phyloP scores from a whole-genome alignment of 2,888 invertebrate genomes.

The Phortica magna region DNA sequence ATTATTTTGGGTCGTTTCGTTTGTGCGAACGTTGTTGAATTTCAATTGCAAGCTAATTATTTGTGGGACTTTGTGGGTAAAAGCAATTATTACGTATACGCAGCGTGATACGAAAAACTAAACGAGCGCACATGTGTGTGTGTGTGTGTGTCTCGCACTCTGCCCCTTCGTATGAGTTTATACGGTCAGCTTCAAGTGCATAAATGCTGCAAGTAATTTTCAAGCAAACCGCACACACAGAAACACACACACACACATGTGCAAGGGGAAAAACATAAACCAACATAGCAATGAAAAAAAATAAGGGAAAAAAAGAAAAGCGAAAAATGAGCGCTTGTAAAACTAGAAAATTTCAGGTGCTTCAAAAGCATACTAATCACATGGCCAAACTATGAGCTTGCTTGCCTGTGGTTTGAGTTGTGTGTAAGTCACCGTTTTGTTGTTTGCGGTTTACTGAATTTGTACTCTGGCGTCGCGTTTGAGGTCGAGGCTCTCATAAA shows the following conservation, averaged over 20 bases:
- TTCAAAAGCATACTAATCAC: constrained; percentile 67
- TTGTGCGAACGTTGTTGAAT: neutral
- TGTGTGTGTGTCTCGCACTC: too few relatives aligned
- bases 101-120: neutral
- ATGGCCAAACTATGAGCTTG: constrained; percentile 32
- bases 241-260: constrained; percentile 35
- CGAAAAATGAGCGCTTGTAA: constrained; percentile 10
- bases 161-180: neutral
- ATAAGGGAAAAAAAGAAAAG: constrained; percentile 33
- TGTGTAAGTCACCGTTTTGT: too few relatives aligned
- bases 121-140: neutral
- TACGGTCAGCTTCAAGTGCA: constrained; percentile 26
- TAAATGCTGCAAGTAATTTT: constrained; percentile 11
- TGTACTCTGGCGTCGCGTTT: constrained; percentile 41
- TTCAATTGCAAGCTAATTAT: constrained; percentile 28
- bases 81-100: constrained; percentile 28
- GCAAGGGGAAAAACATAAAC: neutral
- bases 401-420: too few relatives aligned
- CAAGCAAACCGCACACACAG: constrained; percentile 17
- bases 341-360: constrained; percentile 29
- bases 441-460: too few relatives aligned
- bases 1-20: neutral
- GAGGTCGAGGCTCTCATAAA: constrained; percentile 4
- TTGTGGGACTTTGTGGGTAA: neutral
- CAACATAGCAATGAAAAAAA: constrained; percentile 39